Base-by-base conservation (phyloP, 2,797 vertebrate genomes). In the Crocidura indochinensis region DNA sequence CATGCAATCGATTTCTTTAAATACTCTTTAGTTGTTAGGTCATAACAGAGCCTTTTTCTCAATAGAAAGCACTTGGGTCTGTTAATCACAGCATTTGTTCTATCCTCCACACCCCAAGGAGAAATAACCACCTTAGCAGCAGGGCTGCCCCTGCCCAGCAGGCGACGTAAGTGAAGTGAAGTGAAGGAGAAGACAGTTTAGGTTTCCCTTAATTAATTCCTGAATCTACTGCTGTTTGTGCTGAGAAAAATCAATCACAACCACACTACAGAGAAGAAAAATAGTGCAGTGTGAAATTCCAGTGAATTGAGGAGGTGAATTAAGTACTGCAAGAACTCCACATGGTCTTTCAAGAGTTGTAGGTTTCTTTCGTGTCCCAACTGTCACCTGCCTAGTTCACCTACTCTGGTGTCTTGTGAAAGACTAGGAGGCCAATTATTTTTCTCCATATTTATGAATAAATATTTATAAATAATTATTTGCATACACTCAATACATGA, bases 151-250 rank as follows among this genome's bases (percentile, higher is more conserved):
- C 68, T 75, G 62, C 79, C 31, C 75, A 51, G 49, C 85, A 87
- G 84, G 82, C 20, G 60, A 9, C 20, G 29, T 29, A 29, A 60
- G 90, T 11, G 10, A 65, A 90, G 71, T 44, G 26, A 86, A 87
- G 27, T 47, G 62, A 81, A 67, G 68, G 75, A 81, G 87, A 88
- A 79, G 82, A 47, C 68, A 60, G 73, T 93, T 38, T 44, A 76
- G 31, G 44, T 31, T 95, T 71, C 26, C 83, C 64, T 94, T 95
- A 94, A 91, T 94, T 90, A 95, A 94, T 90, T 91, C 64, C 60
- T 47, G 79, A 83, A 94, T 92, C 88, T 69, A 73, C 85, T 80
- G 73, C 49, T 79, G 68, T 90, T 87, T 76, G 56, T 94, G 67
- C 78, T 80, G 12, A 73, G 69, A 90, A 84, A 85, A 93, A 79